Conservation (phyloP, 2,888 invertebrate species). For the Tipula helvola region DNA sequence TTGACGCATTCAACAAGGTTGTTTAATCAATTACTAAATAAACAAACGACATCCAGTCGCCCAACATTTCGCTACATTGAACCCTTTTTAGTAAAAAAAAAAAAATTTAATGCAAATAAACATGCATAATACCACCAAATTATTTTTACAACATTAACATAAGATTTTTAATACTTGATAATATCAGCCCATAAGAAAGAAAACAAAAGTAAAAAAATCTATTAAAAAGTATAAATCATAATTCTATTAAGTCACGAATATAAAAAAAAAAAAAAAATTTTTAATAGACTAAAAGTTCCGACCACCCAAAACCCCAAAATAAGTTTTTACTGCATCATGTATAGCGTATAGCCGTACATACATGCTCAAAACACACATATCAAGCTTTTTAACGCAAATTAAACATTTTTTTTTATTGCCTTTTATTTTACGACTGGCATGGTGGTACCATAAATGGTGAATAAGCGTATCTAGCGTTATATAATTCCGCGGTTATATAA, state of each 20-base stretch:
- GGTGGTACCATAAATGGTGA: not conserved
- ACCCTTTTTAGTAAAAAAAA: not conserved
- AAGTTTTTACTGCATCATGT: not conserved
- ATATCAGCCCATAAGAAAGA: not conserved
- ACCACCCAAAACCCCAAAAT: not conserved
- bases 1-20: not conserved
- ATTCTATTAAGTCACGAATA: not conserved
- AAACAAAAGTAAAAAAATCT: not conserved
- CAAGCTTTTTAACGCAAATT: not conserved
- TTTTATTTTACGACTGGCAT: not conserved
- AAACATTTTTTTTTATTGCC: not conserved
- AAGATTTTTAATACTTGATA: not conserved
- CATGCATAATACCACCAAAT: not conserved
- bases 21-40: not conserved
- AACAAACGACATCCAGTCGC: not conserved
- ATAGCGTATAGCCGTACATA: not conserved
- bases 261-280: not conserved
- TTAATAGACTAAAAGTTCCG: not conserved
- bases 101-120: not conserved
- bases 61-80: not conserved
- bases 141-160: not conserved
- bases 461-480: not conserved
- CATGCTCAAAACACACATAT: not conserved
- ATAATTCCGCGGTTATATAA: not conserved
- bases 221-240: not conserved